Evolutionary conservation across 2,888 invertebrate species (phyloP).

Genomic region (Oligia strigilis): DNA sequence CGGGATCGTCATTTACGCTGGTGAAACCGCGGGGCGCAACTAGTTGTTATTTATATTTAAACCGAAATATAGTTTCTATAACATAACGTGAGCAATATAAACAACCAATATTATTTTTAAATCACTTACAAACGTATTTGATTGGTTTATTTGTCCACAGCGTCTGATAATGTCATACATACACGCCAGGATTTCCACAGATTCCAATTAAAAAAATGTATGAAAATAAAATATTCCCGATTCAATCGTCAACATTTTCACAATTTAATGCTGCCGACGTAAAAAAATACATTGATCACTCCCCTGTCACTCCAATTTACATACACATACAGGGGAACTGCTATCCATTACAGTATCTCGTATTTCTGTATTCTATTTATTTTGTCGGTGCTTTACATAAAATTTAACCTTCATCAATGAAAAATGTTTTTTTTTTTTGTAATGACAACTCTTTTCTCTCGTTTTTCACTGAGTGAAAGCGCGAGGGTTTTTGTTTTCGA

Average conservation of each 20-base stretch:
- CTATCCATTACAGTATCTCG: constrained; percentile 49
- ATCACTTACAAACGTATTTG: not conserved
- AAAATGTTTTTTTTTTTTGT: constrained; percentile 2
- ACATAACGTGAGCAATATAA: not conserved
- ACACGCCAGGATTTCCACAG: not conserved
- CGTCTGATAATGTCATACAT: not conserved
- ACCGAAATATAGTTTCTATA: not conserved
- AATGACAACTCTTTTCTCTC: not conserved
- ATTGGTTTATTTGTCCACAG: not conserved
- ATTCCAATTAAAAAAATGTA: constrained; percentile 15
- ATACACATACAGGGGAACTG: constrained; percentile 35
- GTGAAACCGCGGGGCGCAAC: too few relatives aligned
- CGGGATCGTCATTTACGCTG: too few relatives aligned
- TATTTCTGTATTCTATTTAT: constrained; percentile 43
- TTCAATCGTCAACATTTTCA: constrained; percentile 47
- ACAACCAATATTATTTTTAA: not conserved
- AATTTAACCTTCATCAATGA: constrained; percentile 18
- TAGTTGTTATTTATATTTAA: too few relatives aligned
- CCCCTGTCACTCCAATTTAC: constrained; percentile 44
- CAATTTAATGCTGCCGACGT: constrained; percentile 42
- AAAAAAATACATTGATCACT: constrained; percentile 50
- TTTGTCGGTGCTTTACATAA: constrained; percentile 15
- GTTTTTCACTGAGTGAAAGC: not conserved
- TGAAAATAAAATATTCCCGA: constrained; percentile 16
- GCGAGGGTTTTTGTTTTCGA: not conserved